phyloP scores from a whole-genome alignment of 2,797 vertebrate genomes.

The Spheniscus humboldti region DNA sequence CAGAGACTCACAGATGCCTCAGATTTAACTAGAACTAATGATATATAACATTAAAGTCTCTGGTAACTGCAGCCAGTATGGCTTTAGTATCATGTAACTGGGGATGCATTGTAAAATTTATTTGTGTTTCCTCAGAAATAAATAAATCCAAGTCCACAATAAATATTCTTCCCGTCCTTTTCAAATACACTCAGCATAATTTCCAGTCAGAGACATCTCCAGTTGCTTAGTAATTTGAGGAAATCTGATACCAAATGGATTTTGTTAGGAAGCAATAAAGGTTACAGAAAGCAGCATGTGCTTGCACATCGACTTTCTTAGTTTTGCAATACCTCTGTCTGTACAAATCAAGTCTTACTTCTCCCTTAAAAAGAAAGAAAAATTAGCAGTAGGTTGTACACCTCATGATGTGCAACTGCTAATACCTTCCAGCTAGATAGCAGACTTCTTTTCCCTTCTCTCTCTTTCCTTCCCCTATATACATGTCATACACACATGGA shows the following conservation, averaged over 20 bases:
- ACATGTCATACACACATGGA: fast-evolving
- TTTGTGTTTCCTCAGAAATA: background rate
- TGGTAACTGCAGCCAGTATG: background rate
- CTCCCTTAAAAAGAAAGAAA: background rate
- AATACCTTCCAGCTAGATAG: background rate
- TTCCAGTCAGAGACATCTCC: background rate
- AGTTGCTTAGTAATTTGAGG: background rate
- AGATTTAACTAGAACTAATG: background rate
- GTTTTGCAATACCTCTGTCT: background rate
- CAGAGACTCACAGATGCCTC: background rate
- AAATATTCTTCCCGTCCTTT: background rate
- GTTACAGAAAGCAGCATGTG: background rate
- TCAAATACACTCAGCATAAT: background rate
- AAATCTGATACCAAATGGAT: background rate
- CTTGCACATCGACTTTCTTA: background rate
- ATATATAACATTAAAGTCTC: background rate
- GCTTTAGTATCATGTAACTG: background rate
- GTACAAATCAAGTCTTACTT: background rate
- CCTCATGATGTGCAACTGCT: background rate
- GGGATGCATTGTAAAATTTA: background rate
- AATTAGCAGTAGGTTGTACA: background rate
- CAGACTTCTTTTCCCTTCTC: background rate
- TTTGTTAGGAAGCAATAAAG: background rate
- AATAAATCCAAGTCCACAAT: background rate
- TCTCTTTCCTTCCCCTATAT: background rate